Evolutionary conservation across 2,888 invertebrate genomes (phyloP).

Genomic region (Lutraria lutraria): DNA sequence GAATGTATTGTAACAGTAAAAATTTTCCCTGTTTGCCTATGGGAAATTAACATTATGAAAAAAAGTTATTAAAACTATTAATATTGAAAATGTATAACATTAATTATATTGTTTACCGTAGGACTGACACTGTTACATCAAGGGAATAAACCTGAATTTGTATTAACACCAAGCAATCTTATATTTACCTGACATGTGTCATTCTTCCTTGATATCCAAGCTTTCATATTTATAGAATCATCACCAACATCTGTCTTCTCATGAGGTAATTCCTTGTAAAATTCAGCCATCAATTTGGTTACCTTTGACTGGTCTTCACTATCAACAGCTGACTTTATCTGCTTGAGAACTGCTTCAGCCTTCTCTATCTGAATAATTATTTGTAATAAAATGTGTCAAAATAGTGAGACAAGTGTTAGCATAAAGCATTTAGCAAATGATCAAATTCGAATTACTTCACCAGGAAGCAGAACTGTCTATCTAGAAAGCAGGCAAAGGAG

Average conservation of each 20-base stretch:
- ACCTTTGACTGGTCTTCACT: slow-evolving; percentile 56
- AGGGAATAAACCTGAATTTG: no score
- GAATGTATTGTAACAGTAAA: no score
- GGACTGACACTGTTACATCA: no score
- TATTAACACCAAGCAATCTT: not conserved
- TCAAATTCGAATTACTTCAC: no score
- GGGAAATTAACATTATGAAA: no score
- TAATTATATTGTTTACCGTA: no score
- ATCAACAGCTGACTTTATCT: slow-evolving; percentile 78
- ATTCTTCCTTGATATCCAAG: slow-evolving; percentile 80
- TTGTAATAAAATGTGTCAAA: not conserved
- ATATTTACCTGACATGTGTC: slow-evolving; percentile 83
- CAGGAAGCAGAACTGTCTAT: no score
- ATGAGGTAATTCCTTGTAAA: slow-evolving; percentile 80
- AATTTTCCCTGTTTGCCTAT: no score
- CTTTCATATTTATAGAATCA: slow-evolving; percentile 44
- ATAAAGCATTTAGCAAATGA: no score
- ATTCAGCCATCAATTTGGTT: slow-evolving; percentile 75
- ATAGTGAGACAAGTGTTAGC: not conserved
- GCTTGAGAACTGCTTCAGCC: slow-evolving; percentile 82
- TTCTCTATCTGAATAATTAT: slow-evolving; percentile 80
- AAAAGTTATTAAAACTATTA: no score
- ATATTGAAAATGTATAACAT: no score
- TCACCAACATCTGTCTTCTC: slow-evolving; percentile 9
- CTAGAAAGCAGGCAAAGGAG: no score